Conservation (phyloP, 2,797 vertebrate genomes). For the Alosa sapidissima region DNA sequence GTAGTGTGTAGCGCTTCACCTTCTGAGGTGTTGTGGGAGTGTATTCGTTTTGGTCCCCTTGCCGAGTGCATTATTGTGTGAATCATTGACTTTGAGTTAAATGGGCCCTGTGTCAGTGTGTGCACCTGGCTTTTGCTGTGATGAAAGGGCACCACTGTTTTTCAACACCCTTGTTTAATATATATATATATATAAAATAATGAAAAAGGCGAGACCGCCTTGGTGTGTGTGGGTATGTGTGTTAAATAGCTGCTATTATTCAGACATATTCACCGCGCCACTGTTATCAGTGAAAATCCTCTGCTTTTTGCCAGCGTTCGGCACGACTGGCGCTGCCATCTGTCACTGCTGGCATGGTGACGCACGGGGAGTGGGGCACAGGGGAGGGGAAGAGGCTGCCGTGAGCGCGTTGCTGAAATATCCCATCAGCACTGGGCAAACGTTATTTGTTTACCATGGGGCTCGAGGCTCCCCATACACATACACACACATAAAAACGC, state of each 20-base stretch:
- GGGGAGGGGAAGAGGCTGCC: not conserved
- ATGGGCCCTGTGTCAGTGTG: not conserved
- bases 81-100: not conserved
- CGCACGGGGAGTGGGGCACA: not conserved
- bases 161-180: not conserved
- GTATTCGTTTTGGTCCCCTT: not conserved
- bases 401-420: not conserved
- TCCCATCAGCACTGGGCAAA: not conserved
- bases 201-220: not conserved
- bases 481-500: not conserved
- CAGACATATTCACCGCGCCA: not conserved
- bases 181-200: not conserved
- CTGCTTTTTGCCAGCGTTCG: not conserved
- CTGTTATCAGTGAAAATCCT: constrained; percentile 21
- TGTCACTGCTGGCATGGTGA: constrained; percentile 17
- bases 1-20: not conserved
- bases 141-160: not conserved
- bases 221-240: not conserved
- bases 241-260: not conserved
- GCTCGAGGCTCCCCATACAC: not conserved
- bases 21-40: not conserved
- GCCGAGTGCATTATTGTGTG: constrained; percentile 11
- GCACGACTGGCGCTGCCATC: not conserved
- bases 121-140: not conserved
- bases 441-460: not conserved